Conservation (phyloP, 2,797 vertebrate genomes). For the Halcyon leucocephala region DNA sequence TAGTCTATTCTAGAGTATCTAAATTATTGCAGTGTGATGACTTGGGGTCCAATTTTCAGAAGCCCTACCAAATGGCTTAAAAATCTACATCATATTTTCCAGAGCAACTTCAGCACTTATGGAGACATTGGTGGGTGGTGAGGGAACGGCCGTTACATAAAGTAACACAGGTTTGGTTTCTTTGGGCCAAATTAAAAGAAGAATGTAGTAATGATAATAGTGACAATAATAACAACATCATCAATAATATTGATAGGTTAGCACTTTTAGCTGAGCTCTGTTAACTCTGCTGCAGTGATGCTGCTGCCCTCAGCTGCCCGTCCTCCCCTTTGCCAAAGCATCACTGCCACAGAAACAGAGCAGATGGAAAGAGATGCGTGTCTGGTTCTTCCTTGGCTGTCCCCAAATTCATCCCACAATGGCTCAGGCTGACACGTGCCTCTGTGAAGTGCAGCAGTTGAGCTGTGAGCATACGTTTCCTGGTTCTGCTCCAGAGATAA, state of each 20-base stretch:
- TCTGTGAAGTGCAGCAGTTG: neutral
- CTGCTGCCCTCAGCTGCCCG: slow-evolving; percentile 38
- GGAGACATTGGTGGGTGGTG: neutral
- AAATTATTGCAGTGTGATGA: neutral
- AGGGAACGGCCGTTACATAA: neutral
- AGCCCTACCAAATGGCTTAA: neutral
- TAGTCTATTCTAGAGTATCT: neutral
- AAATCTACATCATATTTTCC: neutral
- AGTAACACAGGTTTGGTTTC: neutral
- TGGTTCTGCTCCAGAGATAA: neutral
- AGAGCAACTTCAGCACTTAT: neutral
- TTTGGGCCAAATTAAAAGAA: neutral
- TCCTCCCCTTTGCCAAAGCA: slow-evolving; percentile 8
- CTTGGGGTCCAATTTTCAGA: neutral
- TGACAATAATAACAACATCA: neutral
- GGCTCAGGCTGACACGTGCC: neutral
- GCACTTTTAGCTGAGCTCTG: neutral
- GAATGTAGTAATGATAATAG: neutral
- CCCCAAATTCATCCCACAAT: accelerated
- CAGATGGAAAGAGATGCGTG: accelerated
- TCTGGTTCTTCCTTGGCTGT: neutral
- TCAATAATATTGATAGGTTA: neutral
- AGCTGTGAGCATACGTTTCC: neutral
- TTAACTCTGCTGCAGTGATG: neutral
- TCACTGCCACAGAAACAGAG: neutral